Percentiles rank a stretch among this genome's conserved stretches.
These are phyloP conservation scores for Pemphigus obesinymphae DNA, from an alignment of 1,140 invertebrate genomes.

Conservation along the genomic window DNA sequence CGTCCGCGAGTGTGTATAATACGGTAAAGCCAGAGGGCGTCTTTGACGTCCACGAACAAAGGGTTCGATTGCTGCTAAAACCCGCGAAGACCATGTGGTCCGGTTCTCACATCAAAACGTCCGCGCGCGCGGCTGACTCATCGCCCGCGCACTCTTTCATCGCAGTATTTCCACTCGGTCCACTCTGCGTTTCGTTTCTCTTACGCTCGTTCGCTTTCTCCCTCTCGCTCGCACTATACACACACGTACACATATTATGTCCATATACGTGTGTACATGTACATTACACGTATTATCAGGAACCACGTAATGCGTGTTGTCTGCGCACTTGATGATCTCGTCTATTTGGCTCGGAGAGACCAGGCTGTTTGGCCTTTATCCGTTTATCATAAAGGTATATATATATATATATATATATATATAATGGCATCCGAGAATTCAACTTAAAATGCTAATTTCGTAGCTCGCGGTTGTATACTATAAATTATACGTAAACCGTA, in stretches of 20 bases:
- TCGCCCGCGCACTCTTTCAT: neutral
- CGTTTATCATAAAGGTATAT: too few relatives aligned
- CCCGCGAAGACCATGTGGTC: slow-evolving; percentile 39
- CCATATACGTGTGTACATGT: neutral
- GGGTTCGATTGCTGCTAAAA: slow-evolving; percentile 39
- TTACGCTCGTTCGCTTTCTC: neutral
- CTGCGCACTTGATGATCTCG: too few relatives aligned
- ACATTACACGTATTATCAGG: neutral
- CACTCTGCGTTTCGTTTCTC: neutral
- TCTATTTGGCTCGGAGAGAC: too few relatives aligned
- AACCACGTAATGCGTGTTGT: too few relatives aligned
- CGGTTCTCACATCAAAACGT: slow-evolving; percentile 40
- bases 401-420: too few relatives aligned
- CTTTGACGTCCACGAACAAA: slow-evolving; percentile 40
- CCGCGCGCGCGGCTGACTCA: slow-evolving; percentile 23
- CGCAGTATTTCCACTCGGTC: neutral
- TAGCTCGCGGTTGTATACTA: too few relatives aligned
- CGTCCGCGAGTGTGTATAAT: neutral
- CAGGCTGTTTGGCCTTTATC: too few relatives aligned
- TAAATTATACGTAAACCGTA: too few relatives aligned
- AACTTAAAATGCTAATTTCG: too few relatives aligned
- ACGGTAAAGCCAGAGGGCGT: slow-evolving; percentile 40
- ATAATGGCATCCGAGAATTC: too few relatives aligned
- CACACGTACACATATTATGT: neutral
- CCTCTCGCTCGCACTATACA: neutral